A percentile compares a stretch with the other conserved stretches of the same genome.
phyloP scores from a whole-genome alignment of 2,797 vertebrate genomes.

The Gymnodraco acuticeps region DNA sequence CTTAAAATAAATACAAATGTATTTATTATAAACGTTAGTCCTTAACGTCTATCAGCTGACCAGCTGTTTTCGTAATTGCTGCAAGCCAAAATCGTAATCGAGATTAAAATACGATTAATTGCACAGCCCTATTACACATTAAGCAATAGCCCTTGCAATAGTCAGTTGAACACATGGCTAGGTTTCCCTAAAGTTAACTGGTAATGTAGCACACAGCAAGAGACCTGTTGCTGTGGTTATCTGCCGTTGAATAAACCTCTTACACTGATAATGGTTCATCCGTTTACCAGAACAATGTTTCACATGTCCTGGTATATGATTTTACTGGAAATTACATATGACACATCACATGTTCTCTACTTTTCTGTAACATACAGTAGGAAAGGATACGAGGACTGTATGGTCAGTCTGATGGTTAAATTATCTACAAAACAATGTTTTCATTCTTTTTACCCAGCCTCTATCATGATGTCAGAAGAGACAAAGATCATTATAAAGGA shows the following conservation, averaged over 20 bases:
- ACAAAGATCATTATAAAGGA: background rate
- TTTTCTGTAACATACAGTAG: background rate
- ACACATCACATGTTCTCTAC: background rate
- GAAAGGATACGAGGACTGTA: background rate
- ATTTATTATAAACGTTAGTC: too few species aligned
- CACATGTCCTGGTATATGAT: background rate
- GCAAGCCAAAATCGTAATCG: too few species aligned
- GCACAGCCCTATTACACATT: background rate
- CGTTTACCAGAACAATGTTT: background rate
- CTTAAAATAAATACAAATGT: too few species aligned
- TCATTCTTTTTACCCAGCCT: background rate
- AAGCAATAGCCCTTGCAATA: background rate
- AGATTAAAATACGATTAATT: too few species aligned
- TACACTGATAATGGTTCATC: background rate
- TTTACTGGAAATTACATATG: background rate
- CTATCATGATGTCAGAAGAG: background rate
- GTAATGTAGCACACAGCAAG: background rate
- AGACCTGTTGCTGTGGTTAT: conserved; percentile 2
- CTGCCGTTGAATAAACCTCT: background rate
- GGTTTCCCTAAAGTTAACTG: background rate
- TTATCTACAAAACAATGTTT: background rate
- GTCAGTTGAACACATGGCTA: conserved; percentile 1
- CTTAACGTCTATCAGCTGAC: too few species aligned
- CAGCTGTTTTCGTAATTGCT: too few species aligned
- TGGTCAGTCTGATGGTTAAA: background rate